Evolutionary conservation across 2,888 invertebrate species (phyloP), one percentile per base, ranked within the genome.

Genomic region (Sacculina carcini): DNA sequence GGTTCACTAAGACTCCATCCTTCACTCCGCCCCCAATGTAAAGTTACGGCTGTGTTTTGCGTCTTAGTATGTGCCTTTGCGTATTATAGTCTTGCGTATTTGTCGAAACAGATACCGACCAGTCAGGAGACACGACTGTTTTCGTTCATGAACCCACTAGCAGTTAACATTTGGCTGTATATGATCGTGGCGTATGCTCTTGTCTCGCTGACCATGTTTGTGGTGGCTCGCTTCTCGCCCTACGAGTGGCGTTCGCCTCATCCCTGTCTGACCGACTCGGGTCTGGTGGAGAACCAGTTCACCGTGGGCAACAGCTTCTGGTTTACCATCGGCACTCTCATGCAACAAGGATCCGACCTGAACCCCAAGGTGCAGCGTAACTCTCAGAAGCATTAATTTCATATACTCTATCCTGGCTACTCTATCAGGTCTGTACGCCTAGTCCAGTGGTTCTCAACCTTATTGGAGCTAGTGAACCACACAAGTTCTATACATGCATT

Each of bases 91-190:
- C n/a, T n/a, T n/a, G n/a, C n/a, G n/a, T n/a, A n/a, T n/a, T n/a
- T n/a, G n/a, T 3, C 16, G 28, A 12, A 34, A n/a, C 47, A 58
- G 58, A 58, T 60, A 26, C 78, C 79, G 50, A 76, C 73, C 60
- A 76, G 70, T 60, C 76, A 73, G 62, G 77, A 73, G 61, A 77
- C 74, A 42, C 73, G 74, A 60, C 71, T 73, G 23, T 86, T 86
- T 67, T 80, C 82, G 34, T 86, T 87, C 67, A 79, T 86, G 75
- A 80, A 80, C 61, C 86, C 86, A 0, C 66, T 86, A 58, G 81
- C 82, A 3, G 73, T 79, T 57, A 79, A 84, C 62, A 83, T 86
- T 56, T 87, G 86, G 86, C 67, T 84, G 52, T 82, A 79, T 66
- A 78, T 81, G 42, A 66, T 82, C 51, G 76, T 76, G 1, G 82